Conservation (phyloP, 2,113 vertebrate genomes). For the Oreochromis tanganicae region DNA sequence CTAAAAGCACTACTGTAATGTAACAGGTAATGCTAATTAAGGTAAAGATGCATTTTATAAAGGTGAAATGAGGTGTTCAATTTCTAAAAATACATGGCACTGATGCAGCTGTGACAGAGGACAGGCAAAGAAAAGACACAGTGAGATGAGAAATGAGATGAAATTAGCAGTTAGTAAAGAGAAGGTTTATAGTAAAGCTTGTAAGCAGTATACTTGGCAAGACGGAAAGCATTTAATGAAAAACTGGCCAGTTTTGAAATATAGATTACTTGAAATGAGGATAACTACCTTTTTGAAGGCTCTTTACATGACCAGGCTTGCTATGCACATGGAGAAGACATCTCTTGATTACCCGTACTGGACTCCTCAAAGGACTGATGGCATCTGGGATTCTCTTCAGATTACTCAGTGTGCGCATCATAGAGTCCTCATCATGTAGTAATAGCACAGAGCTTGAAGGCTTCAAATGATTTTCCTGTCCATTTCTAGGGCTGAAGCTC, state of each 20-base stretch:
- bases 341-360: constrained; percentile 77
- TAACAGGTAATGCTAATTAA: not conserved
- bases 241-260: not conserved
- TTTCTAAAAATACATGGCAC: not conserved
- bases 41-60: not conserved
- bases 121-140: not conserved
- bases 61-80: not conserved
- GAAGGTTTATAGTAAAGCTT: not conserved
- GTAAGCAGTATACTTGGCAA: not conserved
- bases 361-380: constrained; percentile 93
- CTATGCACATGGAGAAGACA: constrained; percentile 64
- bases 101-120: not conserved
- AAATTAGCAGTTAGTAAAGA: not conserved
- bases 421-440: constrained; percentile 86
- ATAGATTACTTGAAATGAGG: not conserved
- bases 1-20: not conserved
- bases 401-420: constrained; percentile 84
- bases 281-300: constrained; percentile 79
- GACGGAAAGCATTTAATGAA: not conserved
- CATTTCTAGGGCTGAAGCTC: constrained; percentile 50
- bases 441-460: constrained; percentile 41
- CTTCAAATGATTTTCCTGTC: not conserved
- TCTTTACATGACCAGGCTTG: constrained; percentile 76
- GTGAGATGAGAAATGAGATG: not conserved
- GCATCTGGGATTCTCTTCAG: constrained; percentile 84